Evolutionary conservation across 2,888 invertebrate species (phyloP).

Genomic region (Shargacucullia verbasci): DNA sequence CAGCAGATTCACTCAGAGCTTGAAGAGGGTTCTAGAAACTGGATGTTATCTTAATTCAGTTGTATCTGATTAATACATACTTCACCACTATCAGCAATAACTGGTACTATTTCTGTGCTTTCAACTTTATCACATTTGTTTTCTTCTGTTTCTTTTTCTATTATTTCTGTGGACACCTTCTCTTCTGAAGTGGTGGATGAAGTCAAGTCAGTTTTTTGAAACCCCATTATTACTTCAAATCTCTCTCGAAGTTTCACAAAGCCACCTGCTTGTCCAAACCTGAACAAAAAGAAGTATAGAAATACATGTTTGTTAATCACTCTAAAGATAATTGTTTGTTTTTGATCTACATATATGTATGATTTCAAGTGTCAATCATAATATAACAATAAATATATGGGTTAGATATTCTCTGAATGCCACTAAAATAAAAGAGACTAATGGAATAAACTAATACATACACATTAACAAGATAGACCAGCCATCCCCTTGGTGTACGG

Average conservation of each 20-base stretch:
- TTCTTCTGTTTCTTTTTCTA: conserved; percentile 79
- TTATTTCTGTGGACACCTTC: conserved; percentile 79
- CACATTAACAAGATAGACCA: conserved; percentile 98
- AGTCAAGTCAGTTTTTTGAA: conserved; percentile 85
- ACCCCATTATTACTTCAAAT: conserved; percentile 92
- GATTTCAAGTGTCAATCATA: too few species aligned
- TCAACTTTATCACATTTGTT: conserved; percentile 68
- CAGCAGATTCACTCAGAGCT: too few species aligned
- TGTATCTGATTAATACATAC: conserved; percentile 59
- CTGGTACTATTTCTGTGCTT: conserved; percentile 63
- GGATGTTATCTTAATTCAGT: too few species aligned
- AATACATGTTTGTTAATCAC: too few species aligned
- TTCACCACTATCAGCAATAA: conserved; percentile 75
- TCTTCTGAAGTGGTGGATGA: conserved; percentile 80
- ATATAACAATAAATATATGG: too few species aligned
- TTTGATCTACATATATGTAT: too few species aligned
- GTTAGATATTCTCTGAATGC: too few species aligned
- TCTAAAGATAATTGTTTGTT: too few species aligned
- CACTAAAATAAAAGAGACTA: background rate
- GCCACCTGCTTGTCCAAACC: conserved; percentile 96
- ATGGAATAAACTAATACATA: conserved; percentile 65
- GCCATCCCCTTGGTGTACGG: conserved; percentile 97
- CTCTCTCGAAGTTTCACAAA: conserved; percentile 95
- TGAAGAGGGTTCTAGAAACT: too few species aligned
- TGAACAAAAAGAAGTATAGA: conserved; percentile 59